Percentiles rank a stretch among this genome's conserved stretches.
Evolutionary conservation across 2,113 vertebrate genomes (phyloP).

Genomic region (Nothoprocta perdicaria): DNA sequence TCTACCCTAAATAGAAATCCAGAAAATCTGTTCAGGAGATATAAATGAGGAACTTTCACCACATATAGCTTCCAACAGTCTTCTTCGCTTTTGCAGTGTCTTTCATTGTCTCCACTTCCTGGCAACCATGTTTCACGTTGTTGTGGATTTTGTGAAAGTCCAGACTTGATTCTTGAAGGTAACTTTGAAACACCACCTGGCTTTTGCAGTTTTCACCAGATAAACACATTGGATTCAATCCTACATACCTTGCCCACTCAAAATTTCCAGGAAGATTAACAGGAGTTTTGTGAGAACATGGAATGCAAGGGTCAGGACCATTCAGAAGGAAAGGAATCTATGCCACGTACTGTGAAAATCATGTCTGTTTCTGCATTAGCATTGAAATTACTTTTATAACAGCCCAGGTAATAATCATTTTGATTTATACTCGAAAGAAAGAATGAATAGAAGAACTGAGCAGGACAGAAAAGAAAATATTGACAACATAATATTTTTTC

Average conservation of each 20-base stretch:
- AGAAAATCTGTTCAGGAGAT: neutral
- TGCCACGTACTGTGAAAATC: neutral
- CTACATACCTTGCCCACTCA: conserved; percentile 29
- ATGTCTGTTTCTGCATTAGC: neutral
- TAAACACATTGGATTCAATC: conserved; percentile 19
- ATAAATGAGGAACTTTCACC: neutral
- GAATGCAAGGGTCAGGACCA: conserved; percentile 43
- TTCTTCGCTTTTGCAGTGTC: neutral
- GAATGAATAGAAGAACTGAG: neutral
- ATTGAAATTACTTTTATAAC: neutral
- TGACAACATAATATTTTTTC: neutral
- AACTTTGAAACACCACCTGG: neutral
- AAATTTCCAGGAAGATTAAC: conserved; percentile 42
- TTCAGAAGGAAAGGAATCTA: conserved; percentile 55
- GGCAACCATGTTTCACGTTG: neutral
- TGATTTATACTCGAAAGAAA: conserved; percentile 2
- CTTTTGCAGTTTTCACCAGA: neutral
- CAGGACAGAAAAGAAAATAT: neutral
- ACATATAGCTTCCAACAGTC: neutral
- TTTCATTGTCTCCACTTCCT: neutral
- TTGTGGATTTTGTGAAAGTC: neutral
- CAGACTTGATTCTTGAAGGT: neutral
- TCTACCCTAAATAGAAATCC: neutral
- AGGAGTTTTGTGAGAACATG: conserved; percentile 36
- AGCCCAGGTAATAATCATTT: neutral